Base-by-base conservation (phyloP, 1,140 invertebrate genomes). In the Drosophila ficusphila region DNA sequence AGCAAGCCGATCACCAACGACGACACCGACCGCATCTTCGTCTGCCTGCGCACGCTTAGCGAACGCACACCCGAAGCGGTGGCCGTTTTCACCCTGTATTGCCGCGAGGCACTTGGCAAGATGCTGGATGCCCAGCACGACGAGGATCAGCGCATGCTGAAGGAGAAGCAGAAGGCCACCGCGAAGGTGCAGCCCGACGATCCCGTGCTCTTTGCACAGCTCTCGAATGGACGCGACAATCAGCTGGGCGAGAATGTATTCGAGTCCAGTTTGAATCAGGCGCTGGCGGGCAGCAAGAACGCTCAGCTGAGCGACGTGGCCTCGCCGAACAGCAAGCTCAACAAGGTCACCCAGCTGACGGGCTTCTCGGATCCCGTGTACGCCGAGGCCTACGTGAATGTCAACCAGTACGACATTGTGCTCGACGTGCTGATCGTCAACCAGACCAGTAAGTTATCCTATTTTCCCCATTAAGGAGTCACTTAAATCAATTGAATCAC, bases 361-460 rank as follows among this genome's bases (percentile, higher is more conserved):
- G 99, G 99, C 14, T 99, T 99, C 92, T 99, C 98, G 0, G 99
- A 99, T 93, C 98, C 99, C 0, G 98, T 99, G 34, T 99, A 99
- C 92, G 97, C 98, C 8, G 99, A 99, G 93, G 98, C 99, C 16
- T 98, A 99, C 90, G 98, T 99, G 0, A 96, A 99, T 92, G 98
- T 99, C 47, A 99, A 99, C 92, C 98, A 99, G 92, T 99, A 99
- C 91, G 98, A 99, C 85, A 99, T 99, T 85, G 97, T 98, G 29
- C 93, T 99, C n/a, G 98, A 99, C 92, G 97, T 99, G 12, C 93
- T 99, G 6, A 96, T 99, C 70, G 99, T 99, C 0, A 99, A 99
- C 92, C 99, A 99, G 93, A 99, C 99, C 18, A 94, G 94, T 95
- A 68, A 85, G 89, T 56, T 4, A 0, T 23, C 4, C n/a, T 6